phyloP scores from a whole-genome alignment of 2,888 invertebrate species.

The Nezara viridula region DNA sequence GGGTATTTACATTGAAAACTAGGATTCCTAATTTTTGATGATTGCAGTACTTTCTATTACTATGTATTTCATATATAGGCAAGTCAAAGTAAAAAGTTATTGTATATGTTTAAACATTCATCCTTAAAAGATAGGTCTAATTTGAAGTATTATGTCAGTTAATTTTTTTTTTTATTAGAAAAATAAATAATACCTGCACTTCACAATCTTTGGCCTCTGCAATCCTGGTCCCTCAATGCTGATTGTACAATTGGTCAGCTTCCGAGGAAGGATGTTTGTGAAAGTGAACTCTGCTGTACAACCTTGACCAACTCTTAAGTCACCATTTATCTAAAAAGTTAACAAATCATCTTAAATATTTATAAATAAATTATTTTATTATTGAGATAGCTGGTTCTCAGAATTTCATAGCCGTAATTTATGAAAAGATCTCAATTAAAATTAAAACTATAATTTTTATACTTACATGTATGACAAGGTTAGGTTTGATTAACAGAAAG shows the following conservation, averaged over 20 bases:
- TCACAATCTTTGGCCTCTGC: constrained; percentile 74
- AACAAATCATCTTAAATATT: neutral
- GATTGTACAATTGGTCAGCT: constrained; percentile 78
- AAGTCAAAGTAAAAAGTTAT: too few relatives aligned
- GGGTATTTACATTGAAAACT: too few relatives aligned
- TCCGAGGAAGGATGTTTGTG: constrained; percentile 77
- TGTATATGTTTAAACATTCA: neutral
- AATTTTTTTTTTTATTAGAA: neutral
- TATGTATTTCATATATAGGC: too few relatives aligned
- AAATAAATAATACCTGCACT: constrained; percentile 66
- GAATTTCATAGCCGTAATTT: neutral
- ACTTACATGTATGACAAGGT: constrained; percentile 75
- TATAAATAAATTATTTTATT: neutral
- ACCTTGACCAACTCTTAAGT: constrained; percentile 67
- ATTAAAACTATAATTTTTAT: neutral
- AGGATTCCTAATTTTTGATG: too few relatives aligned
- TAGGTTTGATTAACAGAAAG: constrained; percentile 79
- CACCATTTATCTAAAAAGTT: constrained; percentile 66
- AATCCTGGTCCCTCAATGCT: constrained; percentile 80
- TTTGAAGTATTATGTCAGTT: neutral
- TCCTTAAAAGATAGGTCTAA: neutral
- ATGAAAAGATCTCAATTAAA: neutral
- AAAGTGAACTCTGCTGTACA: constrained; percentile 70
- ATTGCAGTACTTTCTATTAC: too few relatives aligned
- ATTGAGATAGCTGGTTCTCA: neutral